Percentiles rank a stretch among this genome's conserved stretches.
Evolutionary conservation across 1,140 invertebrate genomes (phyloP).

Genomic region (Carcinoscorpius rotundicauda): DNA sequence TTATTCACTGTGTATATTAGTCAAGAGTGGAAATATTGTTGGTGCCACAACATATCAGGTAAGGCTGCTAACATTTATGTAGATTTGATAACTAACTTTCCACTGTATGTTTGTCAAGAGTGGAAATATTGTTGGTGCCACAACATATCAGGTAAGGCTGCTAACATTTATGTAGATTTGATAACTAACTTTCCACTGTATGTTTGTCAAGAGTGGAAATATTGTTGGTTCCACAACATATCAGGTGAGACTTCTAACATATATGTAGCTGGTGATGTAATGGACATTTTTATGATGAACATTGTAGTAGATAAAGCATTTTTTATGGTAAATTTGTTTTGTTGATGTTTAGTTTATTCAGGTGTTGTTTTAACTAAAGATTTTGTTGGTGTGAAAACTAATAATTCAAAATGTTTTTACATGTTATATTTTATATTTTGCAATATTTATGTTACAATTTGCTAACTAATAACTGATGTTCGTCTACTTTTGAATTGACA

Average conservation of each 20-base stretch:
- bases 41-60: constrained; percentile 67
- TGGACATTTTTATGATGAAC: too few relatives aligned
- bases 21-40: constrained; percentile 62
- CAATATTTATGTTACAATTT: too few relatives aligned
- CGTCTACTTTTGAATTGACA: too few relatives aligned
- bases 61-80: constrained; percentile 7
- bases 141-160: constrained; percentile 53
- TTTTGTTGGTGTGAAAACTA: too few relatives aligned
- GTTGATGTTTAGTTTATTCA: too few relatives aligned
- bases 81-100: neutral
- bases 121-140: constrained; percentile 62
- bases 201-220: neutral
- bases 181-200: neutral
- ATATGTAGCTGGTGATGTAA: constrained; percentile 36
- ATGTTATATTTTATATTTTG: too few relatives aligned
- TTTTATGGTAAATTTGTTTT: too few relatives aligned
- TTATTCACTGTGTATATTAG: constrained; percentile 70
- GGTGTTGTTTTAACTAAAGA: too few relatives aligned
- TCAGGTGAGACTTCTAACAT: constrained; percentile 24
- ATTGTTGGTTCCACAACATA: neutral
- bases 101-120: constrained; percentile 55
- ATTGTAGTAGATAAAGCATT: too few relatives aligned
- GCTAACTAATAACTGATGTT: too few relatives aligned
- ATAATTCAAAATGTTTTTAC: too few relatives aligned
- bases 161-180: too few relatives aligned